Percentiles rank a stretch among this genome's conserved stretches.
These are phyloP conservation scores for Syngnathus rostellatus DNA, from an alignment of 2,797 vertebrate species.

Conservation along the genomic window DNA sequence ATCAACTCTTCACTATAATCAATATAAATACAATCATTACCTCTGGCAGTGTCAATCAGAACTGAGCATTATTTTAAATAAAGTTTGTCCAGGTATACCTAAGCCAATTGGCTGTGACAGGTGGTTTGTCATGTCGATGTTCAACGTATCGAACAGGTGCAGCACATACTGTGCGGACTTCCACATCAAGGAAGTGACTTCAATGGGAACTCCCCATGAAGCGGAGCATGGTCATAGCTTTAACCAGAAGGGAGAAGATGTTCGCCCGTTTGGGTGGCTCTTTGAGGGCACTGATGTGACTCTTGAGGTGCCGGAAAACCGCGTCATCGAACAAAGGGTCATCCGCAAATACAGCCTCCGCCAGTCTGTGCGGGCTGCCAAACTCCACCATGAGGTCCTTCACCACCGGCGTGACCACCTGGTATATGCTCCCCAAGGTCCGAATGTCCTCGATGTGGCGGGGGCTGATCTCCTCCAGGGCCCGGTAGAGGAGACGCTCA, in stretches of 20 bases:
- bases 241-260: background rate
- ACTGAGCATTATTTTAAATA: background rate
- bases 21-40: background rate
- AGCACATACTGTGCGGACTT: background rate
- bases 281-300: background rate
- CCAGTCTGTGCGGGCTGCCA: conserved; percentile 4
- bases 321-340: conserved; percentile 2
- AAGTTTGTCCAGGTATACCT: background rate
- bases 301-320: conserved; percentile 2
- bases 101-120: background rate
- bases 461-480: conserved; percentile 3
- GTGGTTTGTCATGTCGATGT: background rate
- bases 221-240: background rate
- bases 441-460: conserved; percentile 2
- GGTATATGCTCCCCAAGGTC: conserved; percentile 1
- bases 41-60: conserved; percentile 3
- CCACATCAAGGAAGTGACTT: background rate
- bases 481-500: conserved; percentile 2
- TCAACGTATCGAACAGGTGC: background rate
- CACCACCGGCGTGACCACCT: conserved; percentile 6
- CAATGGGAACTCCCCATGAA: background rate
- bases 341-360: background rate
- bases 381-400: conserved; percentile 8
- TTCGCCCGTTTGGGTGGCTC: background rate
- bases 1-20: background rate